Evolutionary conservation across 2,113 vertebrate genomes (phyloP).

Genomic region (Carollia perspicillata): DNA sequence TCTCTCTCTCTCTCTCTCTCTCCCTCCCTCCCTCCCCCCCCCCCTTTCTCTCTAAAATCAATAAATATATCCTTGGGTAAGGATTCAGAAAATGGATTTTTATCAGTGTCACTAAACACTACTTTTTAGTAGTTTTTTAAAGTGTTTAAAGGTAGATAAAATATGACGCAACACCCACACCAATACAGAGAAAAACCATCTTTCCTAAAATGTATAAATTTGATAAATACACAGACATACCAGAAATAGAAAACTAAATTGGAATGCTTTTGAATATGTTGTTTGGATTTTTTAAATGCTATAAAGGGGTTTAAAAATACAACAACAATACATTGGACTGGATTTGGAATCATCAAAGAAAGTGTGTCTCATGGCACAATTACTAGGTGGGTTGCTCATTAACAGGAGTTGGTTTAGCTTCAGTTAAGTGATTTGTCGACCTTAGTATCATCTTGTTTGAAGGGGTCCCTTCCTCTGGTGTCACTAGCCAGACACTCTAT

Average conservation of each 20-base stretch:
- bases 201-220: constrained; percentile 8
- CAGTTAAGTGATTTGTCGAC: not conserved
- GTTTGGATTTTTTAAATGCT: not conserved
- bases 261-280: not conserved
- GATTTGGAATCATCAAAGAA: not conserved
- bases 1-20: too few relatives aligned
- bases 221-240: not conserved
- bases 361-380: not conserved
- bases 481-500: not conserved
- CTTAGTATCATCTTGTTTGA: not conserved
- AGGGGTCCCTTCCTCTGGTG: not conserved
- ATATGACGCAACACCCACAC: not conserved
- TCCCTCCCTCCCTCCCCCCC: too few relatives aligned
- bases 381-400: not conserved
- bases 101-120: not conserved
- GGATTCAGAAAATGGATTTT: not conserved
- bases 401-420: not conserved
- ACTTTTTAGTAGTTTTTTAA: not conserved
- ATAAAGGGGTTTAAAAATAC: not conserved
- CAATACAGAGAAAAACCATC: not conserved
- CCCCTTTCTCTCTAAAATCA: too few relatives aligned
- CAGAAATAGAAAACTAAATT: not conserved
- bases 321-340: not conserved
- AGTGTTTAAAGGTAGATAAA: constrained; percentile 14
- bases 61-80: too few relatives aligned